Percentiles rank a stretch among this genome's conserved stretches.
Conservation (phyloP, 2,113 vertebrate species). For the Pseudorhombus dupliciocellatus region DNA sequence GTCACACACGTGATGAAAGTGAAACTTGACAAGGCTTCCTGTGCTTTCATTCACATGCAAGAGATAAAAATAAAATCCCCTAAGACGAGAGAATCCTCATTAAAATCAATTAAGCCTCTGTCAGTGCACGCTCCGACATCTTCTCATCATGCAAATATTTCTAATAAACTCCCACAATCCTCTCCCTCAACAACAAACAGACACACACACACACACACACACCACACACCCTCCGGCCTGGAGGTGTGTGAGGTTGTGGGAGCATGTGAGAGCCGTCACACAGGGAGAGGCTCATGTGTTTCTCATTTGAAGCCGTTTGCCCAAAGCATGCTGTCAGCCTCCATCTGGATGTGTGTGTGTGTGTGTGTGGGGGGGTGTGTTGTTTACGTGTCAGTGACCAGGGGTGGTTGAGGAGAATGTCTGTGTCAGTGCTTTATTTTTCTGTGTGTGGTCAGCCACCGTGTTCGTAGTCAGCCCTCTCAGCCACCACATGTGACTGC, state of each 20-base stretch:
- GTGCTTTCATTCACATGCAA: neutral
- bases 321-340: constrained; percentile 77
- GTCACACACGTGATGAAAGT: neutral
- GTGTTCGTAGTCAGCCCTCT: constrained; percentile 27
- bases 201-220: constrained; percentile 18
- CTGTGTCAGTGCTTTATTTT: constrained; percentile 58
- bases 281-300: constrained; percentile 71
- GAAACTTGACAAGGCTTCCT: neutral
- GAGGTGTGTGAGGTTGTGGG: constrained; percentile 67
- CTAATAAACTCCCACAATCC: neutral
- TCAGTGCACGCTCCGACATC: neutral
- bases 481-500: constrained; percentile 12
- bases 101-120: neutral
- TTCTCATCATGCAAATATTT: neutral
- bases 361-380: constrained; percentile 38
- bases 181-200: constrained; percentile 16
- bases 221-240: constrained; percentile 42
- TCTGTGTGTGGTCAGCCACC: neutral
- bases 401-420: constrained; percentile 61
- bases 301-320: constrained; percentile 78
- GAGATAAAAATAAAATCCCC: neutral
- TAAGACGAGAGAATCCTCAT: neutral
- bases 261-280: constrained; percentile 79
- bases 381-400: constrained; percentile 76
- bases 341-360: constrained; percentile 74